A percentile compares a stretch with the other conserved stretches of the same genome.
These are phyloP conservation scores for Pyrochroa serraticornis DNA, from an alignment of 2,888 invertebrate genomes.

Conservation along the genomic window DNA sequence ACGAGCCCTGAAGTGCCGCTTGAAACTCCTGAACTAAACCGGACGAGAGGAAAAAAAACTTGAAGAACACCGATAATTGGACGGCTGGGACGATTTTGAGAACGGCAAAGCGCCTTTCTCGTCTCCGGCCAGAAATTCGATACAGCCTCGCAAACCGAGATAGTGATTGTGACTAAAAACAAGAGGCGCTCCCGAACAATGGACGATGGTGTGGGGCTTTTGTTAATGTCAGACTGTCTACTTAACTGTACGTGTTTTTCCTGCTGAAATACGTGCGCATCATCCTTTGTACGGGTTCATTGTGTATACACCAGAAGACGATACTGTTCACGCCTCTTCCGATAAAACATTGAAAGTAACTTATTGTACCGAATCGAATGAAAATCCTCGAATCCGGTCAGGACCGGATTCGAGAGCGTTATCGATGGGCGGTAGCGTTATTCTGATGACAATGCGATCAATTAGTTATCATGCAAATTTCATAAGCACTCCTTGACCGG, in stretches of 20 bases:
- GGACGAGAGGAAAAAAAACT: no score
- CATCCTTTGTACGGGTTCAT: conserved; percentile 27
- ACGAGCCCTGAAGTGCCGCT: no score
- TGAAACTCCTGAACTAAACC: no score
- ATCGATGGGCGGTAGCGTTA: background rate
- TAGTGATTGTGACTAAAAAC: conserved; percentile 30
- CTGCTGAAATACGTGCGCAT: conserved; percentile 28
- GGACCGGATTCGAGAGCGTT: background rate
- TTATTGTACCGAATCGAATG: conserved; percentile 16
- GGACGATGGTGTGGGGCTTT: conserved; percentile 25
- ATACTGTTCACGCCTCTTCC: conserved; percentile 21
- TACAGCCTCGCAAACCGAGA: conserved; percentile 18
- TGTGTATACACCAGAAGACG: conserved; percentile 25
- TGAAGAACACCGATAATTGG: no score
- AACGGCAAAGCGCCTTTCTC: no score
- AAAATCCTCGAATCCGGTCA: conserved; percentile 11
- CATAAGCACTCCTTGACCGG: conserved; percentile 21
- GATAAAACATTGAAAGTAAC: conserved; percentile 23
- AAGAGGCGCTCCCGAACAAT: conserved; percentile 29
- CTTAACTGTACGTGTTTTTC: conserved; percentile 32
- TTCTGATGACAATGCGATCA: conserved; percentile 9
- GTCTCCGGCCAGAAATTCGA: conserved; percentile 14
- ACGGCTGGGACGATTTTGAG: no score
- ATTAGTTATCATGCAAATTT: conserved; percentile 25
- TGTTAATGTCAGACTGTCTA: conserved; percentile 32